Conservation (phyloP, 2,888 invertebrate species). For the Hydrotaea diabolus region DNA sequence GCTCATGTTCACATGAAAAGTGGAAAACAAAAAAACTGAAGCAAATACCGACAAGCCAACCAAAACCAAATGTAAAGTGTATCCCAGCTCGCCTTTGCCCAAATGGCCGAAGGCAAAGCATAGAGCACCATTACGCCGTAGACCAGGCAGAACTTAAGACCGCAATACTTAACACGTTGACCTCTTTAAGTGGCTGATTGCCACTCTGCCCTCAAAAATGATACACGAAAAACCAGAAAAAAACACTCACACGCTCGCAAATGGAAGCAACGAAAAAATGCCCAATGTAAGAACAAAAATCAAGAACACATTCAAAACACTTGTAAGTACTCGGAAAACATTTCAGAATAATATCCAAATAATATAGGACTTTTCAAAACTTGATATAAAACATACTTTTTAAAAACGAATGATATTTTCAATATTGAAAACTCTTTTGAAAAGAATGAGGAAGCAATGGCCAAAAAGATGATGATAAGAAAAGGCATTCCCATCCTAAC, state of each 20-base stretch:
- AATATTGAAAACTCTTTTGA: neutral
- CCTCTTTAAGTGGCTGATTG: conserved; percentile 50
- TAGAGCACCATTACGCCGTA: neutral
- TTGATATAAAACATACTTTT: no score
- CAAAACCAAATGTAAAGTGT: neutral
- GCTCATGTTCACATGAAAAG: neutral
- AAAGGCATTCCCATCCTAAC: no score
- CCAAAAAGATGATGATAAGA: no score
- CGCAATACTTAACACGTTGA: conserved; percentile 58
- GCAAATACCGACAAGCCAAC: neutral
- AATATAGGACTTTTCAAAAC: no score
- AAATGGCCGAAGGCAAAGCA: neutral
- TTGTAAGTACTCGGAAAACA: conserved; percentile 44
- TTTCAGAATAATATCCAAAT: no score
- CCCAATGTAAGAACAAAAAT: neutral
- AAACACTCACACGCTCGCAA: no score
- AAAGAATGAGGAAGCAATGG: no score
- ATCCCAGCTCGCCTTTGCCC: neutral
- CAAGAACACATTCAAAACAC: conserved; percentile 15
- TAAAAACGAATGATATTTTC: conserved; percentile 2
- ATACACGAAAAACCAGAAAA: neutral
- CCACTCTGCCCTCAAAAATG: neutral
- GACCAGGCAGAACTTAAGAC: conserved; percentile 34
- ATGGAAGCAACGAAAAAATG: no score
- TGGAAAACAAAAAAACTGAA: no score